phyloP scores from a whole-genome alignment of 2,888 invertebrate species.

The Ochropleura leucogaster region DNA sequence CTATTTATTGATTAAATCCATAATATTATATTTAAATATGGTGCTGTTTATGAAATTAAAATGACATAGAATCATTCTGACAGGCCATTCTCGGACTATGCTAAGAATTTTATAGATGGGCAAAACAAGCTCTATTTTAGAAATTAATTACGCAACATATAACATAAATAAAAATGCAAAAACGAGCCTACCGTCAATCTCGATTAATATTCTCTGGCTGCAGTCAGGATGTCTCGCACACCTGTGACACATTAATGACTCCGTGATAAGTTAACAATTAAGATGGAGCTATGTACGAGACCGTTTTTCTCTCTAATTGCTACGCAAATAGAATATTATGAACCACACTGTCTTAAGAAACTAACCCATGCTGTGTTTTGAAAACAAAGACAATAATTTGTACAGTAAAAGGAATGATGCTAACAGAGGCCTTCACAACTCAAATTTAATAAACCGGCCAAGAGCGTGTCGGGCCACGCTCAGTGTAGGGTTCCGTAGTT shows the following conservation, averaged over 20 bases:
- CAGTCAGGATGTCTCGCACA: constrained; percentile 61
- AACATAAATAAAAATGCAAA: constrained; percentile 53
- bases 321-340: constrained; percentile 55
- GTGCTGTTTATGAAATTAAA: background rate
- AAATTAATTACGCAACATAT: constrained; percentile 33
- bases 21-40: background rate
- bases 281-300: constrained; percentile 46
- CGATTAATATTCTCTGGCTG: constrained; percentile 58
- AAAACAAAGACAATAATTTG: constrained; percentile 10
- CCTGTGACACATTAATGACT: constrained; percentile 61
- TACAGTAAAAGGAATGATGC: constrained; percentile 10
- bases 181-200: constrained; percentile 45
- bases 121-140: constrained; percentile 26
- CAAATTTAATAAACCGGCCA: constrained; percentile 31
- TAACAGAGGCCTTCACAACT: constrained; percentile 12
- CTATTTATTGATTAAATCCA: background rate
- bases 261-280: constrained; percentile 59
- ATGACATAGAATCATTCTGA: background rate
- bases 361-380: constrained; percentile 1
- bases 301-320: constrained; percentile 52
- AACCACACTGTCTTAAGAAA: constrained; percentile 16
- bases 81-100: background rate
- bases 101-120: background rate
- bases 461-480: too few relatives aligned
- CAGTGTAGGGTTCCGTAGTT: too few relatives aligned